A percentile compares a stretch with the other conserved stretches of the same genome.
Evolutionary conservation across 2,888 invertebrate species (phyloP).

Genomic region (Campoplex capitator): DNA sequence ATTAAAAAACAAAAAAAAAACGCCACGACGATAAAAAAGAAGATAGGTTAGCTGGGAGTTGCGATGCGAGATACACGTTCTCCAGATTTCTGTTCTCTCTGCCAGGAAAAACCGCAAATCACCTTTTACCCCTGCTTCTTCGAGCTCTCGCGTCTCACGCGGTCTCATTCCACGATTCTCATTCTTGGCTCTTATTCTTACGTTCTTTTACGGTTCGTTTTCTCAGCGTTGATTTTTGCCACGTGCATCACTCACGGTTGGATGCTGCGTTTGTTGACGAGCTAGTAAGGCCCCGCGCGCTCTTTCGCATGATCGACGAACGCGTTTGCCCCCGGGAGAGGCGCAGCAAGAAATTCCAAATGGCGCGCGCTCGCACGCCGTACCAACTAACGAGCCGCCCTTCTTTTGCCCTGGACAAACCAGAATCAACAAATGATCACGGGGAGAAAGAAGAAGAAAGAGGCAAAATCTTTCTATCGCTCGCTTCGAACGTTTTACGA

Average conservation of each 20-base stretch:
- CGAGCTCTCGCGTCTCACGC: slow-evolving; percentile 4
- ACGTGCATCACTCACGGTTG: slow-evolving; percentile 43
- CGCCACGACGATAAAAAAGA: slow-evolving; percentile 24
- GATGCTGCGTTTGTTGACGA: slow-evolving; percentile 53
- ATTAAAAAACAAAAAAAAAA: slow-evolving; percentile 16
- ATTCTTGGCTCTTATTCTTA: slow-evolving; percentile 28
- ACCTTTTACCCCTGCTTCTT: slow-evolving; percentile 42
- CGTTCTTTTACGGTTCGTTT: slow-evolving; percentile 45
- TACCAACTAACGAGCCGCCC: slow-evolving; percentile 78
- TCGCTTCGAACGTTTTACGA: slow-evolving; percentile 27
- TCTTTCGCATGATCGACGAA: slow-evolving; percentile 52
- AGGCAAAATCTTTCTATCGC: slow-evolving; percentile 34
- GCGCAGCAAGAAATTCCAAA: slow-evolving; percentile 74
- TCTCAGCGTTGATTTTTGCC: slow-evolving; percentile 46
- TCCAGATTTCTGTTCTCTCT: slow-evolving; percentile 38
- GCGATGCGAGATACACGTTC: slow-evolving; percentile 23
- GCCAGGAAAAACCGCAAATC: slow-evolving; percentile 68
- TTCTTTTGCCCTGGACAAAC: slow-evolving; percentile 67
- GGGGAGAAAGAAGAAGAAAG: not conserved
- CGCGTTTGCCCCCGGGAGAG: slow-evolving; percentile 60
- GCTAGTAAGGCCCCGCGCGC: slow-evolving; percentile 19
- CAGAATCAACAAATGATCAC: slow-evolving; percentile 35
- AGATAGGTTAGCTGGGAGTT: slow-evolving; percentile 24
- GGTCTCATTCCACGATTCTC: slow-evolving; percentile 48
- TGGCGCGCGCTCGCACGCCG: slow-evolving; percentile 69